Evolutionary conservation across 2,888 invertebrate species (phyloP).

Genomic region (Platerodrilus igneus): DNA sequence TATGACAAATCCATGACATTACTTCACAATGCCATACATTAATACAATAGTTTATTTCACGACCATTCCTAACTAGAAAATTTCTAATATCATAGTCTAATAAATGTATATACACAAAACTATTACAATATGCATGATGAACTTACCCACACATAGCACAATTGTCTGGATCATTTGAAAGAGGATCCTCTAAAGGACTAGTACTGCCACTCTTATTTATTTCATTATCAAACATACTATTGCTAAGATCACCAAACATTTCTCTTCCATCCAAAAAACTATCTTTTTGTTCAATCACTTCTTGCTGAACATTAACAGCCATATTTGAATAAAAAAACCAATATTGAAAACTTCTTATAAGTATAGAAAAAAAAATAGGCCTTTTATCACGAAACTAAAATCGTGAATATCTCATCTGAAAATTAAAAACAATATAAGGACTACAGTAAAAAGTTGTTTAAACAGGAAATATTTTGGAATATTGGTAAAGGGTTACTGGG

Average conservation of each 20-base stretch:
- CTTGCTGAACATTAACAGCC: constrained; percentile 38
- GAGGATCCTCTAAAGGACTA: constrained; percentile 45
- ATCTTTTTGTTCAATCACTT: constrained; percentile 33
- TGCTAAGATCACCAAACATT: constrained; percentile 41
- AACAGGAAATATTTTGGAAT: too few species aligned
- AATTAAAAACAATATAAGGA: constrained; percentile 16
- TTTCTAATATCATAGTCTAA: not conserved
- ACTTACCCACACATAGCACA: constrained; percentile 48
- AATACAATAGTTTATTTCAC: not conserved
- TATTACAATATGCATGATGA: not conserved
- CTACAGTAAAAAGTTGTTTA: constrained; percentile 1
- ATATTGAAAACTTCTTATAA: constrained; percentile 8
- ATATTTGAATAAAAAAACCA: too few species aligned
- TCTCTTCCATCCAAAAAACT: constrained; percentile 37
- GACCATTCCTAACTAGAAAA: not conserved
- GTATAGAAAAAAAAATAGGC: constrained; percentile 17
- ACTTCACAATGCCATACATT: too few species aligned
- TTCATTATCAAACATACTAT: constrained; percentile 43
- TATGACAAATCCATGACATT: too few species aligned
- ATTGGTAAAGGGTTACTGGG: not conserved
- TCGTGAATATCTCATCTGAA: constrained; percentile 43
- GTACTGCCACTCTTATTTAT: constrained; percentile 40
- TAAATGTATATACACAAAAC: not conserved
- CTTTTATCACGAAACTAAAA: constrained; percentile 39
- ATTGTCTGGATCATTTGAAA: constrained; percentile 46